Conservation (phyloP, 2,888 invertebrate genomes). For the Branchipolynoe longqiensis region DNA sequence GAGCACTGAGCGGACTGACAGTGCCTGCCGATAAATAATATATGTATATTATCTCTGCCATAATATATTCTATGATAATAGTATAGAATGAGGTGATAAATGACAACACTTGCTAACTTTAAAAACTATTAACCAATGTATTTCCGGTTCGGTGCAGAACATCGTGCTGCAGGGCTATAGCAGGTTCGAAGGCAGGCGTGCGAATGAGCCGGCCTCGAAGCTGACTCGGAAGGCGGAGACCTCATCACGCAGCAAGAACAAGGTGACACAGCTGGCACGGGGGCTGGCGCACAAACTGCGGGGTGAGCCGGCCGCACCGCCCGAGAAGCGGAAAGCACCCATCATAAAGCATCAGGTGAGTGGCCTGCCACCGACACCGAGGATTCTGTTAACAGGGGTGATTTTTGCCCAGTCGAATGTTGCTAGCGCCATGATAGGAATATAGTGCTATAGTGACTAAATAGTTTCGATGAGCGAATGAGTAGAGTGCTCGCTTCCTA, state of each 20-base stretch:
- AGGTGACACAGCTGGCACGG: slow-evolving; percentile 78
- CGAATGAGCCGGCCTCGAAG: slow-evolving; percentile 10
- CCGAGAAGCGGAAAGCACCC: not conserved
- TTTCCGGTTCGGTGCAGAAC: too few species aligned
- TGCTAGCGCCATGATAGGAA: too few species aligned
- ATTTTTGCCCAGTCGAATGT: too few species aligned
- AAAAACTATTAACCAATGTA: too few species aligned
- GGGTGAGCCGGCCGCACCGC: not conserved
- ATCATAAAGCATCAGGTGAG: not conserved
- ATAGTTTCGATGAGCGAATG: too few species aligned
- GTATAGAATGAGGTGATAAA: not conserved
- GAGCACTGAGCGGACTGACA: too few species aligned
- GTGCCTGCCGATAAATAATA: too few species aligned
- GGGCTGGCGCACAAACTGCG: slow-evolving; percentile 62
- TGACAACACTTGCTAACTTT: not conserved
- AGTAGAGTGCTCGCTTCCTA: too few species aligned
- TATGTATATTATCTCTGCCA: not conserved
- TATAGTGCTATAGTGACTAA: too few species aligned
- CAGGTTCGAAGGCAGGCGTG: slow-evolving; percentile 15
- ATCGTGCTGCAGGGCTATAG: slow-evolving; percentile 50
- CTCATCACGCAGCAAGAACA: slow-evolving; percentile 67
- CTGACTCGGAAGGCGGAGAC: not conserved
- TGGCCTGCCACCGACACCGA: not conserved
- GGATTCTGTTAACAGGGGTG: not conserved
- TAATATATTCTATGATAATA: not conserved